These are phyloP conservation scores for Heptranchias perlo DNA, from an alignment of 2,113 vertebrate species.

Conservation along the genomic window DNA sequence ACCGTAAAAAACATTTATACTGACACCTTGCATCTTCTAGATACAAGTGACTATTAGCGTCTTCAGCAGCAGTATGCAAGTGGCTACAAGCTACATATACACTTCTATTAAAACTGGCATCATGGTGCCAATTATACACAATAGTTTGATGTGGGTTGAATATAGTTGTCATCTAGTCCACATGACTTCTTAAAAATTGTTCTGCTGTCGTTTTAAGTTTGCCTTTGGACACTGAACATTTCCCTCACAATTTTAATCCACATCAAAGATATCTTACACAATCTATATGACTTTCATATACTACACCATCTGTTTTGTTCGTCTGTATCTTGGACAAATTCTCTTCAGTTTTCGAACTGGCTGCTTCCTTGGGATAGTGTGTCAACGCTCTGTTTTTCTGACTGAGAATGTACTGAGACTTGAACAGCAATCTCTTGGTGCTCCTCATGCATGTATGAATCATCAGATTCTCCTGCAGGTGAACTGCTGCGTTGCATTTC, in stretches of 20 bases:
- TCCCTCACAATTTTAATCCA: background rate
- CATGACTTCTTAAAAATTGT: background rate
- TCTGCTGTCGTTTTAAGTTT: background rate
- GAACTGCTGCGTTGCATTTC: constrained; percentile 59
- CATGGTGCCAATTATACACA: background rate
- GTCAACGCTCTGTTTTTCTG: constrained; percentile 49
- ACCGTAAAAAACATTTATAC: background rate
- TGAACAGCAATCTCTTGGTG: constrained; percentile 68
- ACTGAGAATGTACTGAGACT: constrained; percentile 65
- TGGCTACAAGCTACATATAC: background rate
- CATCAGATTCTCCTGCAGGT: constrained; percentile 61
- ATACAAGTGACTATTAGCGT: background rate
- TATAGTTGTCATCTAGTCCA: background rate
- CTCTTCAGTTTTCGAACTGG: constrained; percentile 41
- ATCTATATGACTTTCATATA: constrained; percentile 30
- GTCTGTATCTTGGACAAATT: background rate
- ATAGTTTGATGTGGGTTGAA: background rate
- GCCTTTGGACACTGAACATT: background rate
- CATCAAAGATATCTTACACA: background rate
- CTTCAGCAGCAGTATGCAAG: background rate
- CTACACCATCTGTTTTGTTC: background rate
- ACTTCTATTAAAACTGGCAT: background rate
- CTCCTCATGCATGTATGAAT: constrained; percentile 58
- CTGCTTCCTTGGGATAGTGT: constrained; percentile 58
- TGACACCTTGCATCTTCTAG: background rate